Evolutionary conservation across 35 echinoderm and acorn worm genomes (phyloP).

Genomic region (Diadema setosum): DNA sequence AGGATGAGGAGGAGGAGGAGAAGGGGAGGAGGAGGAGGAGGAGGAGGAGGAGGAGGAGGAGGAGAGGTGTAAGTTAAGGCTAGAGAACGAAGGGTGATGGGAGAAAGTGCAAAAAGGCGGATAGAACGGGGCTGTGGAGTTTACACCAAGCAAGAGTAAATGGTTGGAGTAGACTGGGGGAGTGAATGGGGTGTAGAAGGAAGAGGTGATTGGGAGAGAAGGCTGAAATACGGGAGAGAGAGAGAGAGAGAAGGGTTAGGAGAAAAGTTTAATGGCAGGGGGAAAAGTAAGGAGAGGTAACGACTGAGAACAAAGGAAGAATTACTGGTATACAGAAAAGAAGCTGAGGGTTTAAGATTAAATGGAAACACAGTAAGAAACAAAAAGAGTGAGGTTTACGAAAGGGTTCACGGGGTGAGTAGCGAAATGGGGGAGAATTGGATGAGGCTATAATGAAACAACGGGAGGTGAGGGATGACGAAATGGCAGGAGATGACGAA

Average conservation of each 20-base stretch:
- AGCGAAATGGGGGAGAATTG: too few relatives aligned
- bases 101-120: too few relatives aligned
- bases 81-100: neutral
- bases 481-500: too few relatives aligned
- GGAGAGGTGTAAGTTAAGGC: neutral
- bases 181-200: neutral
- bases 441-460: too few relatives aligned
- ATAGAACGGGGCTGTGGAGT: too few relatives aligned
- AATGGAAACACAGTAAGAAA: too few relatives aligned
- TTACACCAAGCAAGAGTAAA: too few relatives aligned
- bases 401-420: too few relatives aligned
- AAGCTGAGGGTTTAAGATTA: neutral
- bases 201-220: neutral
- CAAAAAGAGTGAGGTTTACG: too few relatives aligned
- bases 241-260: neutral
- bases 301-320: neutral
- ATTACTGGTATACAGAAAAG: neutral
- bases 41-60: neutral
- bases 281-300: neutral
- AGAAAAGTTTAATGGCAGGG: neutral
- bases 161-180: neutral
- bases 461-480: too few relatives aligned
- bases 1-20: neutral
- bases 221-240: neutral
- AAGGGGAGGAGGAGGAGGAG: neutral